Percentiles rank a stretch among this genome's conserved stretches.
These are phyloP conservation scores for Drosophila longiperda DNA, from an alignment of 2,888 invertebrate genomes.

Conservation along the genomic window DNA sequence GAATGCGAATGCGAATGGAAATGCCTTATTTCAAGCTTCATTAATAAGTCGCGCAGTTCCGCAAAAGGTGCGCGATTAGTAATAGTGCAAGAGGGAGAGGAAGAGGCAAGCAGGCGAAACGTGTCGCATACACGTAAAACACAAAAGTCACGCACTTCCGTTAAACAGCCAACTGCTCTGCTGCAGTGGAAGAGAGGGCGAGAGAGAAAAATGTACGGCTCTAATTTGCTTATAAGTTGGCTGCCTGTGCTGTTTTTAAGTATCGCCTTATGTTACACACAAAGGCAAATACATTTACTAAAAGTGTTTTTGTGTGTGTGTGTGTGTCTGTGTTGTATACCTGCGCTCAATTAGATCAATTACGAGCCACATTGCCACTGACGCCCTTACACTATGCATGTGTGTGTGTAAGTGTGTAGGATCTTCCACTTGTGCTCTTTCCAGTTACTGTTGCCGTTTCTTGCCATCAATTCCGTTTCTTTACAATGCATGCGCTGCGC, in stretches of 20 bases:
- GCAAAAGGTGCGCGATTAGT: slow-evolving; percentile 41
- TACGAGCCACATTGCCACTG: slow-evolving; percentile 71
- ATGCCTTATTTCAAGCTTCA: slow-evolving; percentile 43
- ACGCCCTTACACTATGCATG: slow-evolving; percentile 60
- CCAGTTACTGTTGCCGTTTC: slow-evolving; percentile 25
- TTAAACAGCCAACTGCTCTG: slow-evolving; percentile 30
- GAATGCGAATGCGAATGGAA: slow-evolving; percentile 39
- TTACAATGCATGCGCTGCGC: slow-evolving; percentile 43
- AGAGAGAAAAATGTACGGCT: slow-evolving; percentile 30
- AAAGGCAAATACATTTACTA: background rate
- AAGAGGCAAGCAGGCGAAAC: slow-evolving; percentile 19
- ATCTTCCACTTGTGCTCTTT: slow-evolving; percentile 40
- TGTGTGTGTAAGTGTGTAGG: background rate
- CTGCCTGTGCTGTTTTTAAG: slow-evolving; percentile 35
- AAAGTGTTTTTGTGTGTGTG: background rate
- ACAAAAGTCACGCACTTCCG: slow-evolving; percentile 75
- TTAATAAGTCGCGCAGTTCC: slow-evolving; percentile 68
- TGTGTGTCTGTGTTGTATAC: slow-evolving; percentile 46
- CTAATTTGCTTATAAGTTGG: slow-evolving; percentile 52
- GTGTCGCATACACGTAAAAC: slow-evolving; percentile 67
- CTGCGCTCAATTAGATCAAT: slow-evolving; percentile 77
- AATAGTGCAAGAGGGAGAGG: background rate
- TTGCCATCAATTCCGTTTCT: slow-evolving; percentile 41
- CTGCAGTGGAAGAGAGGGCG: slow-evolving; percentile 9
- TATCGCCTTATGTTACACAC: slow-evolving; percentile 27